Evolutionary conservation across 2,113 vertebrate genomes (phyloP).

Genomic region (Ramphastos sulfuratus): DNA sequence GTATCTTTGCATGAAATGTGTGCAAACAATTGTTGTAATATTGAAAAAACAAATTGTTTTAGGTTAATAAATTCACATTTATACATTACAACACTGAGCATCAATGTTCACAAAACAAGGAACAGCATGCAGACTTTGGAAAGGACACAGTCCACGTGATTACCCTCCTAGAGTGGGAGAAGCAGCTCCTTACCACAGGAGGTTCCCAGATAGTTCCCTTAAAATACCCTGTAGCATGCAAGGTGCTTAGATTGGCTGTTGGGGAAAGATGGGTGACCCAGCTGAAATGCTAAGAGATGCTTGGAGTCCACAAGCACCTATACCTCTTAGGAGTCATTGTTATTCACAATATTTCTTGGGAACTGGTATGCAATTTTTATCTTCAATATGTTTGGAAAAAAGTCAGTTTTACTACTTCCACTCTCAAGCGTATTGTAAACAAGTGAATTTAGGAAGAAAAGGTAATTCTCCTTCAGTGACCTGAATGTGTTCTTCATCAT

Average conservation of each 20-base stretch:
- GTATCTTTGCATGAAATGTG: neutral
- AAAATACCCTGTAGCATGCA: neutral
- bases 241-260: neutral
- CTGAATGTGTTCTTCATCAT: neutral
- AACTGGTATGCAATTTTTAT: neutral
- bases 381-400: neutral
- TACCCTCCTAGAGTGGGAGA: neutral
- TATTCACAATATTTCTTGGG: neutral
- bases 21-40: neutral
- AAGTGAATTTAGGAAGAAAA: neutral
- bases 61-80: neutral
- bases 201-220: neutral
- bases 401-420: neutral
- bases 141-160: neutral
- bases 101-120: neutral
- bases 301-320: neutral
- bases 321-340: neutral
- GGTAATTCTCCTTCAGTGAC: neutral
- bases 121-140: neutral
- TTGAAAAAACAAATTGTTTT: neutral
- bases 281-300: neutral
- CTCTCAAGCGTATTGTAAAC: constrained; percentile 15
- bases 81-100: neutral
- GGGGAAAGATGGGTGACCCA: neutral
- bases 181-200: neutral